Evolutionary conservation across 2,113 vertebrate species (phyloP).

Genomic region (Ovis canadensis): DNA sequence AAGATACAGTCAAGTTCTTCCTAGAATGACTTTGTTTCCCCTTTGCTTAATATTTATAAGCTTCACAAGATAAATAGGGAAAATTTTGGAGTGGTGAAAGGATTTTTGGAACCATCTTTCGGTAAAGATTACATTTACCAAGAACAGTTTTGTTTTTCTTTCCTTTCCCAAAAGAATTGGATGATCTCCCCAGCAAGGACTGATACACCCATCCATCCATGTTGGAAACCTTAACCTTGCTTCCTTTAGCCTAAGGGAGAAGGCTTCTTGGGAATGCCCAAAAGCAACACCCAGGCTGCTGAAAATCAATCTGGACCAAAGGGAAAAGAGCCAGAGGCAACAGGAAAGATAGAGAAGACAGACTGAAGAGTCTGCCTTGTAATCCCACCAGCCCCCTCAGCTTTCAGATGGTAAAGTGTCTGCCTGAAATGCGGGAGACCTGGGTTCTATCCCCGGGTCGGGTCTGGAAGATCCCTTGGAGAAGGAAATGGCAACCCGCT

Average conservation of each 20-base stretch:
- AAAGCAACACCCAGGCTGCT: not conserved
- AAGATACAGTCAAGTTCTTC: no score
- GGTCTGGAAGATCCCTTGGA: no score
- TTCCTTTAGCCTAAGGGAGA: not conserved
- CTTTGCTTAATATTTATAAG: no score
- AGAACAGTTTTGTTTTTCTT: not conserved
- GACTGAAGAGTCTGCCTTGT: not conserved
- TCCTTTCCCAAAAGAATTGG: not conserved
- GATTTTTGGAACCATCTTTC: not conserved
- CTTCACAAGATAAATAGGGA: no score
- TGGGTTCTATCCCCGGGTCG: no score
- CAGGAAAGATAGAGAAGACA: not conserved
- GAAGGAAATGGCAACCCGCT: no score
- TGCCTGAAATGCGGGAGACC: no score
- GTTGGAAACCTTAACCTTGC: not conserved
- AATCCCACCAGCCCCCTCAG: not conserved
- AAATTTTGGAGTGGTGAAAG: no score
- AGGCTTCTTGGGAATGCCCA: not conserved
- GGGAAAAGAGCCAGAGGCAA: not conserved
- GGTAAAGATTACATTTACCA: not conserved
- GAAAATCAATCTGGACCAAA: not conserved
- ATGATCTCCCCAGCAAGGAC: not conserved
- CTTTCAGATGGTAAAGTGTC: not conserved
- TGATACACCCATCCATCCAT: not conserved
- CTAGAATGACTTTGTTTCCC: no score